Evolutionary conservation across 2,113 vertebrate genomes (phyloP), one percentile per base, ranked within the genome.

Genomic region (Redunca redunca): DNA sequence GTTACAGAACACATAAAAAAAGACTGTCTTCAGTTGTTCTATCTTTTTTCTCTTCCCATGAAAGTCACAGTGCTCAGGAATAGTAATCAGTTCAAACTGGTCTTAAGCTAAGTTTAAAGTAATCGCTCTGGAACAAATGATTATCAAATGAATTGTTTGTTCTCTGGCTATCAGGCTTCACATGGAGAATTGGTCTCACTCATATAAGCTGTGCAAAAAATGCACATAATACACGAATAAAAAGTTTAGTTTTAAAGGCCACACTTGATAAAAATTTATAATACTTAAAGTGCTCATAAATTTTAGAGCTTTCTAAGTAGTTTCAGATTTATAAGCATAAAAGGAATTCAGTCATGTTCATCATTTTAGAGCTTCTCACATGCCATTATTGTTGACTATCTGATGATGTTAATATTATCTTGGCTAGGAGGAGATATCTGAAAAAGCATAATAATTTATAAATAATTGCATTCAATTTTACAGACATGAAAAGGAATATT

Each of bases 251-350:
- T 98, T 98, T 98, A 98, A 98, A 98, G 95, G 91, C 91, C 64
- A 98, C 91, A 97, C 64, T 96, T 97, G 83, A 97, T 97, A 98
- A 98, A 98, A 98, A 98, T 98, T 98, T 98, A 87, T 96, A 98
- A 95, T 67, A 74, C n/a, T 67, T 97, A 74, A 98, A 98, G 97
- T 91, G 80, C 64, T 97, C 94, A 97, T 98, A 98, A 98, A 98
- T 98, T 97, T 98, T 96, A 98, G 85, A 97, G 55, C 33, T 60
- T 96, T 93, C 85, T 96, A 95, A 86, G 96, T 89, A 97, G 74
- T 94, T 98, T 60, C 92, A 97, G 96, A 98, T 98, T 98, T 97
- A 98, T 98, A 90, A 48, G 98, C 43, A 40, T 46, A 98, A 97
- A 96, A 98, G 82, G 67, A 95, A 97, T 25, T 60, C 77, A 96